Evolutionary conservation across 2,113 vertebrate species (phyloP).

Genomic region (Lates calcarifer): DNA sequence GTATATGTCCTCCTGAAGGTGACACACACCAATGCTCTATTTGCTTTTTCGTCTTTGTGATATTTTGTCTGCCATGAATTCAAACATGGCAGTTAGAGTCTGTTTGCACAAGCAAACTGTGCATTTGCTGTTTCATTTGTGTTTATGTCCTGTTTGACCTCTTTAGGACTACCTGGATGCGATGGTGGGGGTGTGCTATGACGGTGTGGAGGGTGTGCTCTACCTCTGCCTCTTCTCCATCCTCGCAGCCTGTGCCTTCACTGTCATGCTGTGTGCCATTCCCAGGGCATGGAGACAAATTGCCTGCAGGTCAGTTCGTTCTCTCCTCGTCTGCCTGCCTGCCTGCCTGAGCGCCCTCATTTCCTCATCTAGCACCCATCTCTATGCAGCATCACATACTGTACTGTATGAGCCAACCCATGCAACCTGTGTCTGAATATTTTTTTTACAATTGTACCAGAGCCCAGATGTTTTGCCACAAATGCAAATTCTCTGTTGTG

Average conservation of each 20-base stretch:
- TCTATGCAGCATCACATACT: not conserved
- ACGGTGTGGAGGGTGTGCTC: conserved; percentile 93
- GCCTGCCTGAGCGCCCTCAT: conserved; percentile 40
- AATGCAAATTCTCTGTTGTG: not conserved
- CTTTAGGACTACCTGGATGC: conserved; percentile 95
- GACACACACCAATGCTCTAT: not conserved
- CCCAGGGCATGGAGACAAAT: conserved; percentile 90
- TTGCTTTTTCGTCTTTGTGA: conserved; percentile 30
- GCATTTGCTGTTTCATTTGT: conserved; percentile 5
- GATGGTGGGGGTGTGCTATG: conserved; percentile 93
- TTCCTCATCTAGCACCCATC: conserved; percentile 35
- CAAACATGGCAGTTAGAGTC: not conserved
- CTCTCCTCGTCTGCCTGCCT: conserved; percentile 26
- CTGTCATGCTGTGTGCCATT: conserved; percentile 89
- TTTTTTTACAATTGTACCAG: not conserved
- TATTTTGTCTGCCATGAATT: conserved; percentile 21
- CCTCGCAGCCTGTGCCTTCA: conserved; percentile 90
- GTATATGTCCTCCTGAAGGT: not conserved
- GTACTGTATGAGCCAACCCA: not conserved
- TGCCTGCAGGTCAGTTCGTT: conserved; percentile 84
- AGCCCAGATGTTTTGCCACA: not conserved
- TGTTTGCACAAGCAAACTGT: not conserved
- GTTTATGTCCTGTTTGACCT: conserved; percentile 37
- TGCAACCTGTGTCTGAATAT: not conserved
- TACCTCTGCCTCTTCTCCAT: conserved; percentile 94